phyloP scores from a whole-genome alignment of 2,888 invertebrate species.

The Gasteruption jaculator region DNA sequence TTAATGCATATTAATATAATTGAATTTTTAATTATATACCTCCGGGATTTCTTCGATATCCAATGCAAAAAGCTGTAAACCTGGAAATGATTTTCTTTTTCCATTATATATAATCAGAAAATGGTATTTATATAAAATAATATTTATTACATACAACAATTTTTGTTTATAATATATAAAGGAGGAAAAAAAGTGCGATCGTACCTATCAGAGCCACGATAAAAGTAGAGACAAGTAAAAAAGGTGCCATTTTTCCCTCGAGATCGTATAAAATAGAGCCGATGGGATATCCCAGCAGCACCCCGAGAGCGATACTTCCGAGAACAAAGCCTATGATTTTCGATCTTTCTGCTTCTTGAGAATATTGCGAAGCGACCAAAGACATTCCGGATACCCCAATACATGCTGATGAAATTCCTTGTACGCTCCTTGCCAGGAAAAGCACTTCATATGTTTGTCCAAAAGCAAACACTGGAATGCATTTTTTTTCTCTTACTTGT shows the following conservation, averaged over 20 bases:
- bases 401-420: slow-evolving; percentile 77
- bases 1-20: too few relatives aligned
- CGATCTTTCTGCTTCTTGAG: slow-evolving; percentile 58
- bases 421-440: slow-evolving; percentile 70
- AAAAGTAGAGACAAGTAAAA: slow-evolving; percentile 63
- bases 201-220: slow-evolving; percentile 52
- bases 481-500: too few relatives aligned
- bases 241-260: slow-evolving; percentile 71
- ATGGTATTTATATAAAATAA: neutral
- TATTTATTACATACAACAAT: neutral
- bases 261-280: slow-evolving; percentile 75
- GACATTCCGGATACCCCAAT: slow-evolving; percentile 80
- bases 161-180: neutral
- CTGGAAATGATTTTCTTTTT: slow-evolving; percentile 23
- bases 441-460: slow-evolving; percentile 67
- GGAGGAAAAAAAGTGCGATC: slow-evolving; percentile 5
- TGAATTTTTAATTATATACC: too few relatives aligned
- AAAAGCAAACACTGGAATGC: slow-evolving; percentile 69
- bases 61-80: slow-evolving; percentile 37
- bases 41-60: slow-evolving; percentile 38
- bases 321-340: slow-evolving; percentile 77
- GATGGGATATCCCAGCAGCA: slow-evolving; percentile 76
- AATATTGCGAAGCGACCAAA: slow-evolving; percentile 61
- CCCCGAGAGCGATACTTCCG: slow-evolving; percentile 77
- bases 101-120: neutral